A percentile compares a stretch with the other conserved stretches of the same genome.
These are phyloP conservation scores for Papilio glaucus DNA, from an alignment of 1,140 invertebrate species.

Conservation along the genomic window DNA sequence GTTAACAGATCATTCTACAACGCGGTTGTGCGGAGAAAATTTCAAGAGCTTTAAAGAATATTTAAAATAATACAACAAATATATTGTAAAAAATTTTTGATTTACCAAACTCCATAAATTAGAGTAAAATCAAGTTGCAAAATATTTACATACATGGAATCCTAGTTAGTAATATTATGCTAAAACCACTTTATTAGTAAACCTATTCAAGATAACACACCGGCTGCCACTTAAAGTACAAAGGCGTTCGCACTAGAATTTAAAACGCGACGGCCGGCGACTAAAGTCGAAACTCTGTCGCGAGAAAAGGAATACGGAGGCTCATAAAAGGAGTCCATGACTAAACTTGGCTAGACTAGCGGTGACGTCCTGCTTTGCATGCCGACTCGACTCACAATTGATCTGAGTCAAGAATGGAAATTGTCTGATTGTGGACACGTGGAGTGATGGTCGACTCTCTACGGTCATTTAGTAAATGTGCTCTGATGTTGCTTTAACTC, in stretches of 20 bases:
- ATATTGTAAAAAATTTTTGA: too few relatives aligned
- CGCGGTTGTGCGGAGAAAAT: too few relatives aligned
- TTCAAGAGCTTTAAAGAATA: too few relatives aligned
- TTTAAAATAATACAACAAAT: too few relatives aligned
- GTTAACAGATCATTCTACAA: too few relatives aligned
- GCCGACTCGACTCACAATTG: conserved; percentile 54
- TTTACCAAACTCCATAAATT: too few relatives aligned
- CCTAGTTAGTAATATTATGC: background rate
- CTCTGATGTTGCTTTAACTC: conserved; percentile 4
- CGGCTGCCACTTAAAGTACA: background rate
- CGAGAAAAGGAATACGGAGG: conserved; percentile 42
- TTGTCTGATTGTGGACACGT: conserved; percentile 52
- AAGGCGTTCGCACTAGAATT: conserved; percentile 42
- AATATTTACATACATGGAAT: background rate
- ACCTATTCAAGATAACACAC: background rate
- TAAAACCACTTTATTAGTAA: conserved; percentile 12
- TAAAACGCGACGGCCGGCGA: conserved; percentile 50
- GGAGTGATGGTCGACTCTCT: conserved; percentile 43
- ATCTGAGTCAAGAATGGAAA: conserved; percentile 58
- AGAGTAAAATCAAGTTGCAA: too few relatives aligned
- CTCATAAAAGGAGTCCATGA: conserved; percentile 54
- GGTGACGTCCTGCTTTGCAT: conserved; percentile 57
- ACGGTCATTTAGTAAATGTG: conserved; percentile 33
- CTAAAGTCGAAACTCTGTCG: conserved; percentile 48
- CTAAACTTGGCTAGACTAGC: conserved; percentile 54